Evolutionary conservation across 2,797 vertebrate species (phyloP).

Genomic region (Chiloscyllium punctatum): DNA sequence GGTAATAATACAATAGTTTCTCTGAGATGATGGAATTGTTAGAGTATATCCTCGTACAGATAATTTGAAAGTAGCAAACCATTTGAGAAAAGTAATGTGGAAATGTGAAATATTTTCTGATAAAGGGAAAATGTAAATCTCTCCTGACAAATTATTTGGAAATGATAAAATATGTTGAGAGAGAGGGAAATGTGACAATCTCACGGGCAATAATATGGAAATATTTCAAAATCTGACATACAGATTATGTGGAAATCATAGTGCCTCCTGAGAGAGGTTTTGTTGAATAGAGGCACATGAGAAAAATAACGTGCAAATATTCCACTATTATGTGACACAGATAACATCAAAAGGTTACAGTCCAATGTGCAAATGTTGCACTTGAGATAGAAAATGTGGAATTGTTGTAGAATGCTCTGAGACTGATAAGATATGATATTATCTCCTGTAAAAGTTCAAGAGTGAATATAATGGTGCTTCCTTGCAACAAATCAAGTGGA

Average conservation of each 20-base stretch:
- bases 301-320: background rate
- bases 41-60: background rate
- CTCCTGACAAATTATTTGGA: background rate
- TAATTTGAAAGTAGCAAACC: no score
- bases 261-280: background rate
- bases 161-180: no score
- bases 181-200: no score
- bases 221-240: background rate
- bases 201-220: no score
- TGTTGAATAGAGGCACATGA: background rate
- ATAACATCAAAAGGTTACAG: background rate
- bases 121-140: background rate
- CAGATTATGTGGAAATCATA: background rate
- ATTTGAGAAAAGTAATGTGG: background rate
- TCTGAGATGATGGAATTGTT: no score
- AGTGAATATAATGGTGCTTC: background rate
- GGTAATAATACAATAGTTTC: no score
- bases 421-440: background rate
- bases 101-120: background rate
- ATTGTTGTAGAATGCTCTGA: background rate
- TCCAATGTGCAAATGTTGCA: background rate
- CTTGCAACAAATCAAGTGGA: background rate
- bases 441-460: background rate
- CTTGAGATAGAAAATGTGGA: background rate
- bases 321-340: background rate